Percentiles rank a stretch among this genome's conserved stretches.
Conservation (phyloP, 2,797 vertebrate genomes). For the Eleutherodactylus coqui region DNA sequence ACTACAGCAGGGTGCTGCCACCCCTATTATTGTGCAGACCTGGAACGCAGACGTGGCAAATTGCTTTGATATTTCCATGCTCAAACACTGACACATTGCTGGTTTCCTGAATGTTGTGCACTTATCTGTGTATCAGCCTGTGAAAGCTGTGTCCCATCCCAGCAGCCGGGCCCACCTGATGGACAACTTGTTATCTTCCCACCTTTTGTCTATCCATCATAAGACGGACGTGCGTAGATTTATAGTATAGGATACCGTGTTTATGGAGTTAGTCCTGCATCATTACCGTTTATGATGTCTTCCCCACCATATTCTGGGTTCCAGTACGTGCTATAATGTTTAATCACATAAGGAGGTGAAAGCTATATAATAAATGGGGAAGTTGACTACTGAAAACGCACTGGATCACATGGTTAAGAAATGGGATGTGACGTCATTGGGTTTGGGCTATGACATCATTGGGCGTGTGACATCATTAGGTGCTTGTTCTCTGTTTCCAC, state of each 20-base stretch:
- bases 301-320: background rate
- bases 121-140: too few species aligned
- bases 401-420: too few species aligned
- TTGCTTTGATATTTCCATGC: background rate
- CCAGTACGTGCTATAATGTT: background rate
- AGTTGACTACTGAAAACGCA: too few species aligned
- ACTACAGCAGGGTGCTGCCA: background rate
- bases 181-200: too few species aligned
- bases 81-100: too few species aligned
- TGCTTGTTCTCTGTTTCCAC: background rate
- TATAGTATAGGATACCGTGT: too few species aligned
- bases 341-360: background rate
- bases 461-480: background rate
- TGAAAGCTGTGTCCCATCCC: too few species aligned
- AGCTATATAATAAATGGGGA: background rate
- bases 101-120: too few species aligned
- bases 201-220: background rate
- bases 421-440: background rate
- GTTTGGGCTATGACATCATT: background rate
- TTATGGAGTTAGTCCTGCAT: too few species aligned
- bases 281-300: background rate
- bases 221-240: too few species aligned
- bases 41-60: background rate
- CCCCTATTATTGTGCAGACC: background rate
- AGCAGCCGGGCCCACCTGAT: too few species aligned